Evolutionary conservation across 2,888 invertebrate genomes (phyloP).

Genomic region (Caradrina kadenii): DNA sequence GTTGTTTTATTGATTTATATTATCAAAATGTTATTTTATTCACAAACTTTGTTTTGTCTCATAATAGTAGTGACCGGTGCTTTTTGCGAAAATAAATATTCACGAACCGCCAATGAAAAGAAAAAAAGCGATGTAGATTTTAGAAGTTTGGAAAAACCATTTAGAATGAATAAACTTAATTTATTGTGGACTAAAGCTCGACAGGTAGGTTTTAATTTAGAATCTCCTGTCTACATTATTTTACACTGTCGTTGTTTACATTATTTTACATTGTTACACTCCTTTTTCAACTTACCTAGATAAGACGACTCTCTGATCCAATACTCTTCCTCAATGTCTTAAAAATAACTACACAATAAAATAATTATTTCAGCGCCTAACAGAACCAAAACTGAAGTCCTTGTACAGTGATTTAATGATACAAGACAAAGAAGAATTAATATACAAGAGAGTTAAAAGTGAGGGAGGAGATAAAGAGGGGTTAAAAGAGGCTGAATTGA

Average conservation of each 20-base stretch:
- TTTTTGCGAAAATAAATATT: conserved; percentile 92
- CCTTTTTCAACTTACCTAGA: not conserved
- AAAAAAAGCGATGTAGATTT: conserved; percentile 88
- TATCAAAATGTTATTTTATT: conserved; percentile 47
- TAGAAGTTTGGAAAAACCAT: conserved; percentile 95
- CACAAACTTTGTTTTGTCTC: conserved; percentile 49
- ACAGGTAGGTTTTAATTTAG: conserved; percentile 91
- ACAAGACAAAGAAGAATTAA: conserved; percentile 97
- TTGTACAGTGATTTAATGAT: conserved; percentile 96
- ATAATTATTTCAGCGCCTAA: conserved; percentile 91
- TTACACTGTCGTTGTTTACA: not conserved
- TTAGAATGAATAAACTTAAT: conserved; percentile 97
- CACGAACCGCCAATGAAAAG: conserved; percentile 90
- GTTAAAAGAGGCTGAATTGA: conserved; percentile 94
- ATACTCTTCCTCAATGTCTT: no score
- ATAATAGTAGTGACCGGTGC: conserved; percentile 64
- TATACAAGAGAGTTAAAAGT: conserved; percentile 94
- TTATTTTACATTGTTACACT: not conserved
- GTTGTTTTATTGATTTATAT: conserved; percentile 13
- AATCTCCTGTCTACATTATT: not conserved
- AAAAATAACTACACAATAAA: not conserved
- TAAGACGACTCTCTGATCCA: no score
- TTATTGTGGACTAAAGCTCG: conserved; percentile 97
- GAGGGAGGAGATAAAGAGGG: conserved; percentile 97
- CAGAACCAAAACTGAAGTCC: conserved; percentile 95